Base-by-base conservation (phyloP, 2,797 vertebrate species). In the Decapterus maruadsi region DNA sequence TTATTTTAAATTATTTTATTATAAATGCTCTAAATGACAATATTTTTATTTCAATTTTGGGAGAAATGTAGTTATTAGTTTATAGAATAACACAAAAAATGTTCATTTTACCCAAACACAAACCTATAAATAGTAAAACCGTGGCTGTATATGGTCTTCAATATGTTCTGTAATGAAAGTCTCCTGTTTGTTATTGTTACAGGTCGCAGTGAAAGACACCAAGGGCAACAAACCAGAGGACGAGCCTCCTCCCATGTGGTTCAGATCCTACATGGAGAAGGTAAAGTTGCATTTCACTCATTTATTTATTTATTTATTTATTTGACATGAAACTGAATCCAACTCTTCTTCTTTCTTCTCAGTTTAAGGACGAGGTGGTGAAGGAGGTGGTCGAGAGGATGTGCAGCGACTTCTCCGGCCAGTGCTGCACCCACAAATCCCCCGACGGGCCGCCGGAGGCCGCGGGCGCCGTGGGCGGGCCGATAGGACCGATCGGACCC, bases 281-380 rank as follows among this genome's bases (percentile, higher is more conserved):
- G 98, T 98, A 88, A 46, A 58, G 36, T 11, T 57, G 19, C 6
- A 54, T 11, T 16, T 1, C 13, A 34, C 22, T 13, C n/a, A n/a
- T 26, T 26, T 26, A 1, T 26, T 26, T 26, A 26, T 26, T 26
- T n/a, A 20, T 13, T 9, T 43, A 43, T 62, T 61, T 48, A 14
- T 9, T 36, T 31, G 6, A 58, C 6, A 5, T 17, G 13, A 43
- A 51, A 16, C 16, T 38, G 4, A 4, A 38, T 46, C 16, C 13
- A 42, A 42, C 9, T 22, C 5, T n/a, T 56, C 6, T 42, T 56
- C 6, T 42, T 55, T 20, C 42, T 38, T 70, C 60, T 1, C 78
- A 99, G 98, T 99, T 99, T 82, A 97, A 98, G 90, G 97, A 98
- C 14, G 97, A 98, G 81, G 96, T 99, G 12, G 97, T 99, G 58